Evolutionary conservation across 2,113 vertebrate species (phyloP).

Genomic region (Scalopus aquaticus): DNA sequence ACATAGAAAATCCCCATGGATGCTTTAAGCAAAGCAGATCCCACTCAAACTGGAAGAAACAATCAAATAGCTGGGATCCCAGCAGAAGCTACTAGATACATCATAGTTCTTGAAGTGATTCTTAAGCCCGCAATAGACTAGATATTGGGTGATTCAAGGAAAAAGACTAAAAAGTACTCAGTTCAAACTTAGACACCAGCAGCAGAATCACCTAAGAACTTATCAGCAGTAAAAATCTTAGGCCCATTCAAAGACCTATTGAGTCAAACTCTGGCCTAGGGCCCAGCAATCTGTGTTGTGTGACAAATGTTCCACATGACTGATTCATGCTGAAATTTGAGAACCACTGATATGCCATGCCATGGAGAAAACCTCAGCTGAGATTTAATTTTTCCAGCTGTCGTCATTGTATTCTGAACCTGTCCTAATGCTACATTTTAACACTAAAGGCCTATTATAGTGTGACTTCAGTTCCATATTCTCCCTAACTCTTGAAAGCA

Average conservation of each 20-base stretch:
- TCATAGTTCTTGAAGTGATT: neutral
- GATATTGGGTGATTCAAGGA: neutral
- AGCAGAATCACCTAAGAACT: neutral
- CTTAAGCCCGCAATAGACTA: neutral
- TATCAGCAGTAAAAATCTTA: neutral
- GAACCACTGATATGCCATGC: neutral
- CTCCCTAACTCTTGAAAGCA: neutral
- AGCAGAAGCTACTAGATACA: conserved; percentile 53
- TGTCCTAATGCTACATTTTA: neutral
- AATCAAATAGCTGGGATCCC: conserved; percentile 69
- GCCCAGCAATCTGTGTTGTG: neutral
- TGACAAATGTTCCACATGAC: neutral
- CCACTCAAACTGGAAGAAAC: conserved; percentile 63
- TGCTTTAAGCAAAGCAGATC: conserved; percentile 63
- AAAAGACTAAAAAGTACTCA: neutral
- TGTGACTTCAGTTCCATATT: neutral
- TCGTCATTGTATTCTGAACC: neutral
- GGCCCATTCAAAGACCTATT: neutral
- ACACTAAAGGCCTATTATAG: neutral
- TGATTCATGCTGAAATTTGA: neutral
- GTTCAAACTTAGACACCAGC: neutral
- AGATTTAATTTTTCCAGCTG: neutral
- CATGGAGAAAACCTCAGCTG: neutral
- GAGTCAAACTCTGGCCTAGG: neutral
- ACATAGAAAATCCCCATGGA: conserved; percentile 70